These are phyloP conservation scores for Cantharis nigra DNA, from an alignment of 2,888 invertebrate species.

Conservation along the genomic window DNA sequence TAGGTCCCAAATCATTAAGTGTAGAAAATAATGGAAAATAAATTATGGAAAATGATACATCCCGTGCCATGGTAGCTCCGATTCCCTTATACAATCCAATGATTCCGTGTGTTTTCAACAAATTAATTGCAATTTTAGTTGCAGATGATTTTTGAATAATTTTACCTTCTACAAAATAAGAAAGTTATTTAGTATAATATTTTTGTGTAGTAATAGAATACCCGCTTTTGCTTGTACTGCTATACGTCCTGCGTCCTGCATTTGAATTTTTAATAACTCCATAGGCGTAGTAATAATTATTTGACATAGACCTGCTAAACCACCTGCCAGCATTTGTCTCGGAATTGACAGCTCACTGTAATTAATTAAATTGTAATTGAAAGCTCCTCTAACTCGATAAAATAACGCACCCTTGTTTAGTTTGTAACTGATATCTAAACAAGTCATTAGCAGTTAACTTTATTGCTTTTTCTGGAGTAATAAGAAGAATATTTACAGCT, in stretches of 20 bases:
- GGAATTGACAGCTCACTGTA: slow-evolving; percentile 67
- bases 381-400: neutral
- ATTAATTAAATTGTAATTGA: neutral
- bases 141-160: slow-evolving; percentile 74
- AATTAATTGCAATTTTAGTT: slow-evolving; percentile 72
- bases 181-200: neutral
- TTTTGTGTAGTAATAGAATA: slow-evolving; percentile 41
- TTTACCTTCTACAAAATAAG: slow-evolving; percentile 64
- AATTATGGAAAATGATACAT: slow-evolving; percentile 93
- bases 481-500: slow-evolving; percentile 94
- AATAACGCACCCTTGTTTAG: slow-evolving; percentile 70
- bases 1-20: slow-evolving; percentile 84
- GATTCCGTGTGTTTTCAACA: slow-evolving; percentile 85
- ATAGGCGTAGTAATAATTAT: slow-evolving; percentile 97
- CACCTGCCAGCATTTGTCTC: slow-evolving; percentile 93
- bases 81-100: slow-evolving; percentile 93
- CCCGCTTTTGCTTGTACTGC: slow-evolving; percentile 74
- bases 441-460: slow-evolving; percentile 98
- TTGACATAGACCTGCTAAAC: slow-evolving; percentile 94
- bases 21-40: slow-evolving; percentile 98
- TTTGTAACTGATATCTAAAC: slow-evolving; percentile 85
- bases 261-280: slow-evolving; percentile 98
- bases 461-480: slow-evolving; percentile 99
- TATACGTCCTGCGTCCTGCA: slow-evolving; percentile 94
- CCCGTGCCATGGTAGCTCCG: slow-evolving; percentile 89